phyloP scores from a whole-genome alignment of 2,113 vertebrate genomes.

The Coreoperca whiteheadi region DNA sequence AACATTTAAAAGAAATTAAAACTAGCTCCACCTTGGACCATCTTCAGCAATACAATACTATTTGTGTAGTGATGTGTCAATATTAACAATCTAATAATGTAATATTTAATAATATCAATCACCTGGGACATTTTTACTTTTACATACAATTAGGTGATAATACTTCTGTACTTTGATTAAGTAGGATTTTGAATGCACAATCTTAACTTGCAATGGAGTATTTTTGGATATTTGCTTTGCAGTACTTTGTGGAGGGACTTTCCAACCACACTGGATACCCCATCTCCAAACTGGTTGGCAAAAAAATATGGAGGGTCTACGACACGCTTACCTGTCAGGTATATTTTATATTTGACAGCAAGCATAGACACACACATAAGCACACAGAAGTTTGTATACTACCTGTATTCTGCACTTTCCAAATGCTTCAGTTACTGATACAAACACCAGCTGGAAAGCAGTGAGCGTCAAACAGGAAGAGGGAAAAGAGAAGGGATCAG shows the following conservation, averaged over 20 bases:
- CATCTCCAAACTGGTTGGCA: conserved; percentile 61
- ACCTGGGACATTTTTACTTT: not conserved
- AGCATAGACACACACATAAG: not conserved
- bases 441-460: conserved; percentile 19
- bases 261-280: conserved; percentile 79
- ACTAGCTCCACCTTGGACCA: not conserved
- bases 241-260: conserved; percentile 76
- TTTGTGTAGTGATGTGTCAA: no score
- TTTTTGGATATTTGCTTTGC: conserved; percentile 23
- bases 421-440: conserved; percentile 8
- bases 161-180: not conserved
- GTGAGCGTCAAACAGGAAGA: conserved; percentile 4
- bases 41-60: not conserved
- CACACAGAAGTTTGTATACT: not conserved
- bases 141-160: not conserved
- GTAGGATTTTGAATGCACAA: not conserved
- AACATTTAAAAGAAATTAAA: not conserved
- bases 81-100: not conserved
- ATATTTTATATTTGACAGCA: not conserved
- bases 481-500: not conserved
- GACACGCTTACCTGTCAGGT: conserved; percentile 81
- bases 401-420: conserved; percentile 1
- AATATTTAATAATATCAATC: not conserved
- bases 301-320: conserved; percentile 76
- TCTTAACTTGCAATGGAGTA: not conserved